Evolutionary conservation across 2,797 vertebrate species (phyloP), one percentile per base, ranked within the genome.

Genomic region (Alfaro cultratus): DNA sequence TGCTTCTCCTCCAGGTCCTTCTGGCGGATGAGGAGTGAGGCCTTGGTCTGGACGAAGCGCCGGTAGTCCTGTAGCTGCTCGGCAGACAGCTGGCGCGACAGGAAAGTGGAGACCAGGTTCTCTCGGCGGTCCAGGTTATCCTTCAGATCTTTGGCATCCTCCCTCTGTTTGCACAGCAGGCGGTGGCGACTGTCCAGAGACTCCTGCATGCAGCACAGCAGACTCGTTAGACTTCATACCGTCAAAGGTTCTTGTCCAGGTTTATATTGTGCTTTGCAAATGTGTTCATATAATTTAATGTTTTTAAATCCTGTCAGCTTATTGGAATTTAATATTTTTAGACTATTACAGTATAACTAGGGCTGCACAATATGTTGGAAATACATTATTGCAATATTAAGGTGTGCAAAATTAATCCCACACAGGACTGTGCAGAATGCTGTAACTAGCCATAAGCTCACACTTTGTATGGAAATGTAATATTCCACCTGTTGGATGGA

Each of bases 71-170:
- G 95, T 84, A 99, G 95, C 94, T 98, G 97, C 75, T 94, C 86
- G 0, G 93, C 78, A 0, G 92, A 94, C 92, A 99, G 95, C 87
- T 97, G 96, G 7, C 94, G 96, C n/a, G 93, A 93, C 45, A 99
- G 95, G 90, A 98, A 96, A 18, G 91, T 92, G 0, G 96, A 96
- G 67, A 99, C 96, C 74, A 97, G 92, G 18, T 95, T 95, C 86
- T 98, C 97, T 26, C 98, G 91, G 0, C 98, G 95, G 31, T 98
- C 97, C 87, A 99, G 94, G 77, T 99, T 98, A 26, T 98, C 97
- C 85, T 99, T 99, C 89, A 99, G 95, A 81, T 99, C 98, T 94
- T 97, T 97, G 57, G 99, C 98, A 26, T 98, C 98, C 13, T 98
- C 97, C 85, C 95, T 91, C 95, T 99, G 97, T 6, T 95, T 96